Conservation (phyloP, 2,113 vertebrate species). For the Etheostoma cragini region DNA sequence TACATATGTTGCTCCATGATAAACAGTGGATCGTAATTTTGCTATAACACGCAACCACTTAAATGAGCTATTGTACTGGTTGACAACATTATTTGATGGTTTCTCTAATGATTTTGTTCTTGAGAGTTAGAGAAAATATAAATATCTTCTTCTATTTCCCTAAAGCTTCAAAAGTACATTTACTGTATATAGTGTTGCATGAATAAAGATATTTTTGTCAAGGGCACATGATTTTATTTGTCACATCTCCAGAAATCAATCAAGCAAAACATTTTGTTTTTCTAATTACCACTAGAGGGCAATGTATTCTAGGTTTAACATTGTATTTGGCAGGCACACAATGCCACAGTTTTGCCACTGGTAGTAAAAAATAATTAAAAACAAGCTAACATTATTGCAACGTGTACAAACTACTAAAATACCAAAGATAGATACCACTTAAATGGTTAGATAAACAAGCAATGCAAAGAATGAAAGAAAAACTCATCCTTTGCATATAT, state of each 20-base stretch:
- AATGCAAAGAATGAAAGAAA: background rate
- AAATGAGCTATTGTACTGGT: background rate
- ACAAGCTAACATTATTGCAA: background rate
- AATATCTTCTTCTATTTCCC: background rate
- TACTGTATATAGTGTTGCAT: slow-evolving; percentile 43
- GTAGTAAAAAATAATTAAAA: background rate
- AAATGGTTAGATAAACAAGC: background rate
- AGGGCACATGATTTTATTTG: background rate
- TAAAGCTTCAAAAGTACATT: slow-evolving; percentile 19
- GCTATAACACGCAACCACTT: background rate
- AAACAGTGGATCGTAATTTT: background rate
- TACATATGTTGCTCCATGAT: background rate
- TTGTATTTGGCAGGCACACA: too few species aligned
- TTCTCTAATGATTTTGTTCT: background rate
- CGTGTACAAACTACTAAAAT: background rate
- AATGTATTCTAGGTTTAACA: background rate
- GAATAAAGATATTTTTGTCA: slow-evolving; percentile 50
- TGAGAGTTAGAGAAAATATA: background rate
- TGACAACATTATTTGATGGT: slow-evolving; percentile 8
- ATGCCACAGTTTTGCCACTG: background rate
- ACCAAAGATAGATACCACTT: background rate
- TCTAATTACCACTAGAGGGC: slow-evolving; percentile 9
- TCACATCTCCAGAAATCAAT: background rate
- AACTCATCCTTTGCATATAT: background rate
- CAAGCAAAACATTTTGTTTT: background rate